Conservation (phyloP, 2,797 vertebrate species). For the Rhinichthys osculus region DNA sequence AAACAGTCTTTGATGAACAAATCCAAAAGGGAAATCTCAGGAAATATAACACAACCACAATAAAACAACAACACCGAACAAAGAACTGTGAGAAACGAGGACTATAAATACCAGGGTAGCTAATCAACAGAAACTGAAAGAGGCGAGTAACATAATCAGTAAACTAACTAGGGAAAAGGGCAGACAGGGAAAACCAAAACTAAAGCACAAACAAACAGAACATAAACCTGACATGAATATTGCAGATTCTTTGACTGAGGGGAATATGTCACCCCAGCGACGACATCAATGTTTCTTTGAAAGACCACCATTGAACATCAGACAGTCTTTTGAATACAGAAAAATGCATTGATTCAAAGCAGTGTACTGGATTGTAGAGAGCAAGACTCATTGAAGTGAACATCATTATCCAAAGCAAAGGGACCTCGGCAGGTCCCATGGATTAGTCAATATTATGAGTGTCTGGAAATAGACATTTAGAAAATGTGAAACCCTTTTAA, state of each 20-base stretch:
- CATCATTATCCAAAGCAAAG: constrained; percentile 20
- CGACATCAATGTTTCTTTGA: background rate
- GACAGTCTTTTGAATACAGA: constrained; percentile 2
- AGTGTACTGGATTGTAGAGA: background rate
- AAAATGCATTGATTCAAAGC: constrained; percentile 3
- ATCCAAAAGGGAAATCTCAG: background rate
- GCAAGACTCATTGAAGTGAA: background rate
- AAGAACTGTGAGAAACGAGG: background rate
- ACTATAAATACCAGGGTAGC: background rate
- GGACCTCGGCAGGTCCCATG: background rate
- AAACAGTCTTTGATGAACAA: background rate
- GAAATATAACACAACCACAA: too few species aligned
- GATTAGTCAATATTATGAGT: background rate
- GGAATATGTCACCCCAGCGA: background rate
- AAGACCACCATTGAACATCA: constrained; percentile 11
- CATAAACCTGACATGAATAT: background rate
- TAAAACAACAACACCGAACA: too few species aligned
- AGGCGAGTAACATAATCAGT: too few species aligned
- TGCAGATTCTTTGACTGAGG: constrained; percentile 1
- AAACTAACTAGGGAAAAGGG: too few species aligned
- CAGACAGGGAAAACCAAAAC: too few species aligned
- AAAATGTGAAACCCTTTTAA: constrained; percentile 21
- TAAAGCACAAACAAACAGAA: too few species aligned
- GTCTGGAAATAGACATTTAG: background rate
- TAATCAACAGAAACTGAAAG: too few species aligned